phyloP scores from a whole-genome alignment of 1,140 invertebrate species.

The Alviniconcha marisindica region DNA sequence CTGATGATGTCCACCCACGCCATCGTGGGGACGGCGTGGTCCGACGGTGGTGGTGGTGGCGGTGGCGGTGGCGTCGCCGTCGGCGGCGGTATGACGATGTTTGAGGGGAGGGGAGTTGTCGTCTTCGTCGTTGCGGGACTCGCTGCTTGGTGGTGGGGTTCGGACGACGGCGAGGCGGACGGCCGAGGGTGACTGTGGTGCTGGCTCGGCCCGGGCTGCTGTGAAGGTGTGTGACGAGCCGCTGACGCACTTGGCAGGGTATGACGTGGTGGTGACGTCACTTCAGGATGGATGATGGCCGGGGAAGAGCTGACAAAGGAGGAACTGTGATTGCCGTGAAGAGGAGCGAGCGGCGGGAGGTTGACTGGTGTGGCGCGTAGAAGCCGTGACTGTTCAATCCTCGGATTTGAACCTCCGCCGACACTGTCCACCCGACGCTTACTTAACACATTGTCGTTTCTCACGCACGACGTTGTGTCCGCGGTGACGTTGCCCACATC shows the following conservation, averaged over 20 bases:
- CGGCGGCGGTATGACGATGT: neutral
- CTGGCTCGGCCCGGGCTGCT: too few relatives aligned
- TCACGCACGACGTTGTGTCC: neutral
- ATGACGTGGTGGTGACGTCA: too few relatives aligned
- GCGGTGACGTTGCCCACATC: conserved; percentile 34
- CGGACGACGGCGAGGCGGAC: neutral
- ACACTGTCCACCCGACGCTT: neutral
- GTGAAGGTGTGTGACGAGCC: too few relatives aligned
- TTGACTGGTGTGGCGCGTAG: neutral
- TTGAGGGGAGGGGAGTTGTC: neutral
- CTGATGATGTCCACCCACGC: conserved; percentile 5
- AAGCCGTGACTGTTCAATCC: neutral
- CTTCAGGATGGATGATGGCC: too few relatives aligned
- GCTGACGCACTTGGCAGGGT: too few relatives aligned
- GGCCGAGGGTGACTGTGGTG: neutral
- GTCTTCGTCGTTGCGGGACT: neutral
- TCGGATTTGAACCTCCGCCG: neutral
- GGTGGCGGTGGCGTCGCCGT: neutral
- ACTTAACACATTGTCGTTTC: too few relatives aligned
- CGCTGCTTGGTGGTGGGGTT: neutral
- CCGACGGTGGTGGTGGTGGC: neutral
- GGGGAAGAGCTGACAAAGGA: neutral
- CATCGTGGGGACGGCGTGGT: neutral
- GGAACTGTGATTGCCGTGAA: too few relatives aligned
- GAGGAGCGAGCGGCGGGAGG: neutral